Conservation (phyloP, 2,888 invertebrate genomes). For the Drosophila kambysellisi region DNA sequence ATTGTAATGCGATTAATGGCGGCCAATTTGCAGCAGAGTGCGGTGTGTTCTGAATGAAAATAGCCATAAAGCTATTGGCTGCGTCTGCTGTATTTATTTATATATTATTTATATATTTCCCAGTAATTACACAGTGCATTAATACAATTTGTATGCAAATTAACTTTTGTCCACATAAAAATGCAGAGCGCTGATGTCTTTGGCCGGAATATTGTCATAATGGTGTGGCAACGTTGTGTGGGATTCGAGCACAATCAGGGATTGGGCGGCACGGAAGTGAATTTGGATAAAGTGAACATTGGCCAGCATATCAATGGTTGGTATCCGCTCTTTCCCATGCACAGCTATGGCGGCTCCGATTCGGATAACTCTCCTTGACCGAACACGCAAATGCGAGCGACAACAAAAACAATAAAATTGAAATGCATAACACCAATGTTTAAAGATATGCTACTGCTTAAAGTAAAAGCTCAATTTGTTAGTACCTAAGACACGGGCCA, state of each 20-base stretch:
- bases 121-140: conserved; percentile 49
- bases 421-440: conserved; percentile 63
- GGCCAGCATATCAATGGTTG: conserved; percentile 94
- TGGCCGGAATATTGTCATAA: conserved; percentile 93
- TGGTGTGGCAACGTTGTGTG: conserved; percentile 96
- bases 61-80: neutral
- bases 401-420: conserved; percentile 57
- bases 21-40: conserved; percentile 36
- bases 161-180: conserved; percentile 26
- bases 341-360: conserved; percentile 91
- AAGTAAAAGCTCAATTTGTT: conserved; percentile 77
- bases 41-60: conserved; percentile 6
- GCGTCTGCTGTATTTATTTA: conserved; percentile 46
- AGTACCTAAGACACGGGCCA: conserved; percentile 61
- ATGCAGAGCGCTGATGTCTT: conserved; percentile 89
- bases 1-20: conserved; percentile 69
- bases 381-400: conserved; percentile 73
- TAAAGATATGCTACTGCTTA: conserved; percentile 49
- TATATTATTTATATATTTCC: conserved; percentile 34
- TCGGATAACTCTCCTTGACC: conserved; percentile 86
- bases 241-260: conserved; percentile 93
- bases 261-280: conserved; percentile 94
- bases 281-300: conserved; percentile 91
- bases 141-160: conserved; percentile 66
- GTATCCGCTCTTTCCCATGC: conserved; percentile 96